A percentile compares a stretch with the other conserved stretches of the same genome.
Evolutionary conservation across 2,888 invertebrate genomes (phyloP).

Genomic region (Nezara viridula): DNA sequence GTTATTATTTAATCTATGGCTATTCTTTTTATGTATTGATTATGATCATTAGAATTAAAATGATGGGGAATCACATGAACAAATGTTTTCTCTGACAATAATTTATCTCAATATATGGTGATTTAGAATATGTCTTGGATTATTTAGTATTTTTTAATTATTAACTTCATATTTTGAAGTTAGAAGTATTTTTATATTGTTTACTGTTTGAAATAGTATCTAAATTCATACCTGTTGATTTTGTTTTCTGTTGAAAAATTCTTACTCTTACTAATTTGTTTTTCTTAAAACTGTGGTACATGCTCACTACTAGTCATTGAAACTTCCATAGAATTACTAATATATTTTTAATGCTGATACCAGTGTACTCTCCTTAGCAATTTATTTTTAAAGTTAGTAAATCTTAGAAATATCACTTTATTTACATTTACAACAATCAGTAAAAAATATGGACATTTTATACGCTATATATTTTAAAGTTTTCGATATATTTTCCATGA

Average conservation of each 20-base stretch:
- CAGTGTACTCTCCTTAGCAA: no score
- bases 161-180: background rate
- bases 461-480: no score
- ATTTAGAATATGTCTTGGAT: background rate
- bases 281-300: background rate
- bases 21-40: background rate
- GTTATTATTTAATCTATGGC: background rate
- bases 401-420: no score
- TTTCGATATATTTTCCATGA: no score
- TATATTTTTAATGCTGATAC: no score
- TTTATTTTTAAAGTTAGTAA: no score
- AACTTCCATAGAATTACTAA: no score
- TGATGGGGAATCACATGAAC: background rate
- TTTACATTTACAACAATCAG: no score
- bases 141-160: background rate
- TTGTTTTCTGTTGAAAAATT: background rate
- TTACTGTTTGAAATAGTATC: background rate
- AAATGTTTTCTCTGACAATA: background rate
- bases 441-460: no score
- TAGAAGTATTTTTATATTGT: background rate
- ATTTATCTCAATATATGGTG: background rate
- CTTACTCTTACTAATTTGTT: background rate
- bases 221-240: constrained; percentile 2
- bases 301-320: background rate
- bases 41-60: background rate